phyloP scores from a whole-genome alignment of 2,113 vertebrate species.

The Corythornis vintsioides region DNA sequence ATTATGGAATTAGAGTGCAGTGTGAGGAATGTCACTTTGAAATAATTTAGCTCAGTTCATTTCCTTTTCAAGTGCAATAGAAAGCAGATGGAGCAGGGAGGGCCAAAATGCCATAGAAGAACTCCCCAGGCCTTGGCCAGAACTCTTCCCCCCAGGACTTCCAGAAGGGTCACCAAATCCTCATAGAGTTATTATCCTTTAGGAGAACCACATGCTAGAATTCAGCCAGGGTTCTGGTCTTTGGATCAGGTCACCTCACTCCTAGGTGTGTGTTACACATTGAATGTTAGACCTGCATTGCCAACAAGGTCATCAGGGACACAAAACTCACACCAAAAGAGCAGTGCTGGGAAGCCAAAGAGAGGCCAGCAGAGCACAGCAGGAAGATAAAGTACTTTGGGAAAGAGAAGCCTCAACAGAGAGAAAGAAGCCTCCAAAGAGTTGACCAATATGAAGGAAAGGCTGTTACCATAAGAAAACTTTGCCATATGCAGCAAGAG shows the following conservation, averaged over 20 bases:
- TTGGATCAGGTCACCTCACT: background rate
- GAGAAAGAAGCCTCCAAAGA: conserved; percentile 12
- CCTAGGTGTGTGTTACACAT: background rate
- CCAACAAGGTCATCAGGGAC: conserved; percentile 1
- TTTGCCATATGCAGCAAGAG: background rate
- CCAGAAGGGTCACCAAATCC: conserved; percentile 40
- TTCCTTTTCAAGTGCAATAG: conserved; percentile 54
- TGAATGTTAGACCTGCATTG: background rate
- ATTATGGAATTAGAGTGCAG: conserved; percentile 49
- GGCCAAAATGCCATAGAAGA: conserved; percentile 44
- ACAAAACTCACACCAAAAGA: background rate
- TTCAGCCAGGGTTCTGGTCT: background rate
- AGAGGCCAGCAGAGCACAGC: background rate
- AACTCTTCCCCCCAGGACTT: background rate
- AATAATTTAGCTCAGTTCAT: conserved; percentile 52
- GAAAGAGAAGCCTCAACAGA: conserved; percentile 2
- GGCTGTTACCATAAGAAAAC: conserved; percentile 27
- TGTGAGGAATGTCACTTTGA: conserved; percentile 59
- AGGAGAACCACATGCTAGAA: background rate
- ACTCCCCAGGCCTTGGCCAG: conserved; percentile 27
- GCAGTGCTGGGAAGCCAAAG: background rate
- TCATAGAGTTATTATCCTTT: background rate
- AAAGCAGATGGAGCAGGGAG: conserved; percentile 66
- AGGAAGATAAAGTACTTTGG: conserved; percentile 24
- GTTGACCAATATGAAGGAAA: conserved; percentile 30